phyloP scores from a whole-genome alignment of 2,888 invertebrate species.

The Aspidapion aeneum region DNA sequence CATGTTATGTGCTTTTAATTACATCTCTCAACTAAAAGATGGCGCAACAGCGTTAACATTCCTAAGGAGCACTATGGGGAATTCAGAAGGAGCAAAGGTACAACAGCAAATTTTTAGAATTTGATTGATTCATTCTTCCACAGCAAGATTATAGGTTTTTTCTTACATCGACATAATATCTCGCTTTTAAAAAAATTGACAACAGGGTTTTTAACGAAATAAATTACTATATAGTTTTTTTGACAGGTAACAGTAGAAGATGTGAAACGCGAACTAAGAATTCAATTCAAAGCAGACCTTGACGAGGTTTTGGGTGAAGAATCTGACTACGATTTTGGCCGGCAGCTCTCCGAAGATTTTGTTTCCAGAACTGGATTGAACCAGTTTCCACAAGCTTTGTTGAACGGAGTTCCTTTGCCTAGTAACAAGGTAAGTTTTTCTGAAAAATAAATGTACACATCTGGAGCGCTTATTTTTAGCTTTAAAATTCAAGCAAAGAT shows the following conservation, averaged over 20 bases:
- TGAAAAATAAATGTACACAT: too few species aligned
- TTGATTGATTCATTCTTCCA: too few species aligned
- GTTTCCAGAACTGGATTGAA: conserved; percentile 71
- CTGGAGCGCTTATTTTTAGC: too few species aligned
- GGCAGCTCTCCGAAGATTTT: conserved; percentile 76
- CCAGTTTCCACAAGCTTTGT: conserved; percentile 74
- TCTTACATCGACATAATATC: too few species aligned
- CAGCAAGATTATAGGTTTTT: too few species aligned
- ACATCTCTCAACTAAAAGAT: conserved; percentile 74
- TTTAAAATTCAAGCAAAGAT: too few species aligned
- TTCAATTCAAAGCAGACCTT: conserved; percentile 60
- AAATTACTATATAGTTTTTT: too few species aligned
- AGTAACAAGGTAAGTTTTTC: conserved; percentile 50
- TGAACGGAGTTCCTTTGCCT: conserved; percentile 89
- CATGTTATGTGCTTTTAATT: conserved; percentile 86
- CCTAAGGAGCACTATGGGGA: conserved; percentile 72
- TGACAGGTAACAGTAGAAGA: conserved; percentile 58
- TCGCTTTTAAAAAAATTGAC: too few species aligned
- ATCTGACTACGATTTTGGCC: conserved; percentile 88
- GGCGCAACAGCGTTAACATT: conserved; percentile 78
- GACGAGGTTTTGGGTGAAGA: conserved; percentile 61
- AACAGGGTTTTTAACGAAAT: too few species aligned
- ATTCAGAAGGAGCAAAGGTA: conserved; percentile 44
- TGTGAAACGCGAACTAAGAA: conserved; percentile 66
- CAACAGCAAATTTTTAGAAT: too few species aligned